phyloP scores from a whole-genome alignment of 53 echinoderm and acorn worm genomes.

The Stichopus horrens region DNA sequence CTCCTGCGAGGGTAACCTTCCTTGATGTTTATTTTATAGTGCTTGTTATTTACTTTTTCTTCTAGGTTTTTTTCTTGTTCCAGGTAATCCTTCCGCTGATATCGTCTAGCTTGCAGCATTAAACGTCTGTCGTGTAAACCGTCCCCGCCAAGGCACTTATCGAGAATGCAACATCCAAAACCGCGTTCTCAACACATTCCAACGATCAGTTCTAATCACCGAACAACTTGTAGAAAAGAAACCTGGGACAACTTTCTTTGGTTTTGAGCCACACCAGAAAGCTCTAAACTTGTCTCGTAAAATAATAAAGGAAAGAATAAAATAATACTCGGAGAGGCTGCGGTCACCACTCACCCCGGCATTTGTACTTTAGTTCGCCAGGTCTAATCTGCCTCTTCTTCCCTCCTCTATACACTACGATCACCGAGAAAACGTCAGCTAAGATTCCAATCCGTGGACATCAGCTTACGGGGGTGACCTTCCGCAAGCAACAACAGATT shows the following conservation, averaged over 20 bases:
- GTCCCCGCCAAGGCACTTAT: no score
- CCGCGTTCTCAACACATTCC: constrained; percentile 27
- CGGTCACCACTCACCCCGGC: constrained; percentile 29
- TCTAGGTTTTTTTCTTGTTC: no score
- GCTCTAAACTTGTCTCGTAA: constrained; percentile 19
- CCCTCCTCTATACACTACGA: no score
- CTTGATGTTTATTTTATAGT: no score
- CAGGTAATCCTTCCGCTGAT: no score
- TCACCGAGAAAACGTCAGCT: constrained; percentile 12
- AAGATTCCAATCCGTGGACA: constrained; percentile 21
- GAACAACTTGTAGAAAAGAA: background rate
- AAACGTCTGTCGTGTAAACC: no score
- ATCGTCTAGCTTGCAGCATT: no score
- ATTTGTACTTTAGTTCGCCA: constrained; percentile 16
- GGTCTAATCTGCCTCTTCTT: no score
- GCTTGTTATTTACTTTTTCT: no score
- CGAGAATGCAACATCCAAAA: no score
- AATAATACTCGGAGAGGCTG: background rate
- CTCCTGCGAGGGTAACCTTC: no score
- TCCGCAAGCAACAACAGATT: constrained; percentile 37
- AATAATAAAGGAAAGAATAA: background rate
- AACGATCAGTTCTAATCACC: constrained; percentile 23
- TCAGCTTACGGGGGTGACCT: constrained; percentile 23
- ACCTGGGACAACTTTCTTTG: background rate
- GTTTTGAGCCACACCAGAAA: constrained; percentile 40